Evolutionary conservation across 2,113 vertebrate genomes (phyloP), one percentile per base, ranked within the genome.

Genomic region (Benitochromis conjunctus): DNA sequence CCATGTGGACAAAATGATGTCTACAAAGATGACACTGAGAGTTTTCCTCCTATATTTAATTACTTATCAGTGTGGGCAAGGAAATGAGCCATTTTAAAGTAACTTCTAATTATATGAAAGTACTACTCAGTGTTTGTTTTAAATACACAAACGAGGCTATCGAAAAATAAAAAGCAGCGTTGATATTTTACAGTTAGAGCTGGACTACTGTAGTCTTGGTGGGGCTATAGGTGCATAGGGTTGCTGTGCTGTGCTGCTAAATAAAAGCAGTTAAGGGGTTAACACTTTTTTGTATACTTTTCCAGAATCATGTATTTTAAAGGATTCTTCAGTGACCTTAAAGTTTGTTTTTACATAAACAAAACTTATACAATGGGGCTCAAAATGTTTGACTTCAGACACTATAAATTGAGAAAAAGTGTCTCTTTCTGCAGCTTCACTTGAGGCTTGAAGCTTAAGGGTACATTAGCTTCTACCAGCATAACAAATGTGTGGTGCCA

Each of bases 281-380:
- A 16, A 46, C 18, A 43, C 1, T 46, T 26, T 71, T 46, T 46
- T 46, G 21, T 71, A 71, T 46, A 71, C 38, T 46, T 46, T 26
- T 26, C 66, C 66, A 48, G 16, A 26, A 48, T 51, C 0, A 5
- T 74, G 46, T 19, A 51, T 74, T 51, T 51, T 29, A 51, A 74
- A 11, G 24, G 43, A 9, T 31, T 29, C 69, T 12, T 14, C 66
- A 71, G 13, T 71, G 41, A 48, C 6, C 24, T 48, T 48, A 29
- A 74, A 48, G 1, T 48, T 74, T 48, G 66, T 7, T 29, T 64
- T 21, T 38, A 64, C 38, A 64, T 64, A 38, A 64, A 38, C 34
- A 64, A 34, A 64, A 64, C 0, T 64, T 0, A 0, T 13, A 64
- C 34, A 64, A 3, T 64, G 34, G 24, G 9, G 1, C 21, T 11